Conservation (phyloP, 2,797 vertebrate species). For the Eupleurogrammus muticus region DNA sequence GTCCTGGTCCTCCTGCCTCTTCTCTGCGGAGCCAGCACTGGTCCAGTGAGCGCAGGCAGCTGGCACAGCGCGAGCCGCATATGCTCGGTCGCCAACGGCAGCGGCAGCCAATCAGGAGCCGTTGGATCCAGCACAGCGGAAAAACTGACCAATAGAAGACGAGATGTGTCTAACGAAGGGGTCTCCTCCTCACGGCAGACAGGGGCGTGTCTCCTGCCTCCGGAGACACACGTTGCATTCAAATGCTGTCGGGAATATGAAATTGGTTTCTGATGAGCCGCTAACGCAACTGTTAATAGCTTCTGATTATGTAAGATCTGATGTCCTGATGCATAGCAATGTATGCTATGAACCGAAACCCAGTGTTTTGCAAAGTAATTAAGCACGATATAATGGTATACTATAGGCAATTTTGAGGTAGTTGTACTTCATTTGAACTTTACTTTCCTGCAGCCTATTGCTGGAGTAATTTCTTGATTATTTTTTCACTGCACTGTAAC, state of each 20-base stretch:
- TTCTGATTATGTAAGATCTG: neutral
- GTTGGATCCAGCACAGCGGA: neutral
- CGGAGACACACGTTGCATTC: slow-evolving; percentile 44
- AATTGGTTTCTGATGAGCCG: neutral
- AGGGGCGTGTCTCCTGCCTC: slow-evolving; percentile 58
- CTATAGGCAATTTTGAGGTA: too few relatives aligned
- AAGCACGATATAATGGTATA: too few relatives aligned
- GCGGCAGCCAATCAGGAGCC: slow-evolving; percentile 62
- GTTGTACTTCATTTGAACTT: too few relatives aligned
- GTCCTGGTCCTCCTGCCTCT: slow-evolving; percentile 33
- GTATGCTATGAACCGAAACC: neutral
- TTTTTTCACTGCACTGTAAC: too few relatives aligned
- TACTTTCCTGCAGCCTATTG: too few relatives aligned
- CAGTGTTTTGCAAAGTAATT: too few relatives aligned
- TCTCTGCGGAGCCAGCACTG: slow-evolving; percentile 51
- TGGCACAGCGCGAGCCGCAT: slow-evolving; percentile 74
- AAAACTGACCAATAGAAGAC: slow-evolving; percentile 58
- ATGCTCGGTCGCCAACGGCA: slow-evolving; percentile 52
- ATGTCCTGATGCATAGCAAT: neutral
- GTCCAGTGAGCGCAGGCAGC: slow-evolving; percentile 73
- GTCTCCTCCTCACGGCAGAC: slow-evolving; percentile 34
- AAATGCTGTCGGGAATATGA: slow-evolving; percentile 21
- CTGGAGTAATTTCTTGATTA: too few relatives aligned
- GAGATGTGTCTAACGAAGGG: slow-evolving; percentile 1
- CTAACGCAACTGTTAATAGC: neutral